Evolutionary conservation across 2,113 vertebrate genomes (phyloP), one percentile per base, ranked within the genome.

Genomic region (Serinus canaria): DNA sequence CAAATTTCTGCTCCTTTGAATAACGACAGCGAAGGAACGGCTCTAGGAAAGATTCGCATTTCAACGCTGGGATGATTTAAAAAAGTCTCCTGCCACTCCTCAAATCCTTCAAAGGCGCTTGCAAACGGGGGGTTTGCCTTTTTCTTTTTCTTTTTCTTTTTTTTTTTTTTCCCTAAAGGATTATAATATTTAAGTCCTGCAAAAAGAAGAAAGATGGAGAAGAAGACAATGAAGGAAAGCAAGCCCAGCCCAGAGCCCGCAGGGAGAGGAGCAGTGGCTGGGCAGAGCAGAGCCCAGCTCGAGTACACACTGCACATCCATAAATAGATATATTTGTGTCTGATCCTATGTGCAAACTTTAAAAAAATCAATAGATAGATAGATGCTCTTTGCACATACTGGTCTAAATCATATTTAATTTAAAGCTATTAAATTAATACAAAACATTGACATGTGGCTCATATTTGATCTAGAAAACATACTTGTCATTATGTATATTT

Each of bases 261-360:
- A 2, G 83, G 78, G 70, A 88, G 70, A 67, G 75, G 49, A 60
- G 82, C 62, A 27, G 82, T 4, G 41, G 58, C 41, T 1, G 18
- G 35, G 73, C 73, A 58, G 67, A 28, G 84, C 68, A 8, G 2
- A 4, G 43, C 56, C 80, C 83, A 13, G 37, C 69, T 39, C 19
- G 0, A 6, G 52, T 13, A 8, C 62, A 10, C 35, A 1, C 24
- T 27, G 18, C 52, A 18, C 24, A 18, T 2, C 15, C 12, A 9
- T 0, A 33, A 3, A 20, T 0, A 6, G 4, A 30, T 21, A 0
- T 6, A 6, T 31, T 20, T 14, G 4, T 33, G 6, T 10, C 5
- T 28, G 4, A 19, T 5, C 10, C 1, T 13, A 1, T 3, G 2
- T 17, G 27, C 6, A 44, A 22, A 47, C 18, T 21, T 13, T 0